These are phyloP conservation scores for Xiphorhynchus elegans DNA, from an alignment of 2,113 vertebrate genomes.

Conservation along the genomic window DNA sequence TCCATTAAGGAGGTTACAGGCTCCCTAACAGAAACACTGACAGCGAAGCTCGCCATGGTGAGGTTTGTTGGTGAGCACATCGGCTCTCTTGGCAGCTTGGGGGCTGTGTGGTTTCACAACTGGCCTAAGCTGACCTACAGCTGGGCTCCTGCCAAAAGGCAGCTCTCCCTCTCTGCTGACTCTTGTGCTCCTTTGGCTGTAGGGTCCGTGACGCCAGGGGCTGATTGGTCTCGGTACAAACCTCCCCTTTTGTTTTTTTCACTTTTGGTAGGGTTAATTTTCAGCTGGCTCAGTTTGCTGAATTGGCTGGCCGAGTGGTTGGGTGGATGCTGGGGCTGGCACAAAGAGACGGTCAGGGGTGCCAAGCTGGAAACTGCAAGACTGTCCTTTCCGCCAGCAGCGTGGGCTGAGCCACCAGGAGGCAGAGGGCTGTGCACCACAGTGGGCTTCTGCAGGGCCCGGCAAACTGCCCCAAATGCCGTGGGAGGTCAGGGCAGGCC, in stretches of 20 bases:
- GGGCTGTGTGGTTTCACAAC: not conserved
- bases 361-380: not conserved
- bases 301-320: fast-evolving
- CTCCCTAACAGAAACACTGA: not conserved
- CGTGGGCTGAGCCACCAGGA: not conserved
- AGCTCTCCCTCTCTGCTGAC: not conserved
- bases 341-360: not conserved
- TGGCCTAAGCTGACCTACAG: not conserved
- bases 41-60: fast-evolving
- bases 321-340: not conserved
- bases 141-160: not conserved
- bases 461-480: not conserved
- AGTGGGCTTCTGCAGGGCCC: not conserved
- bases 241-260: not conserved
- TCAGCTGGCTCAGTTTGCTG: not conserved
- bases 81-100: not conserved
- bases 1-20: not conserved
- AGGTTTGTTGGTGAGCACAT: not conserved
- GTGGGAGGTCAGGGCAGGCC: not conserved
- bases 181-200: slow-evolving; percentile 17
- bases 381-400: not conserved
- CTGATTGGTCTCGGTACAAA: not conserved
- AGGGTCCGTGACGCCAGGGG: fast-evolving
- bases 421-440: not conserved
- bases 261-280: not conserved